A percentile compares a stretch with the other conserved stretches of the same genome.
Conservation (phyloP, 2,113 vertebrate genomes). For the Oxyruncus cristatus region DNA sequence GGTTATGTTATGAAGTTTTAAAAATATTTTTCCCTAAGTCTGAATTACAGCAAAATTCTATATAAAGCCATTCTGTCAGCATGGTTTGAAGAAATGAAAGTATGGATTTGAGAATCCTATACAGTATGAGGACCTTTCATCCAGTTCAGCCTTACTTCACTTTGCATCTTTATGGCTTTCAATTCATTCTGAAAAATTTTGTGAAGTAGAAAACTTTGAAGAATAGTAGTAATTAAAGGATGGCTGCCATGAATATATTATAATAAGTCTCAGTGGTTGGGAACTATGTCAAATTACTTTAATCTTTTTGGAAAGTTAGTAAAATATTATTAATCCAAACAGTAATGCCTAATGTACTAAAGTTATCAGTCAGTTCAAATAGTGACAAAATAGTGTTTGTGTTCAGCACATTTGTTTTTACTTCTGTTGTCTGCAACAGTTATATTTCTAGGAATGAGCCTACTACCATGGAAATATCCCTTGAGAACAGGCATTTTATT, state of each 20-base stretch:
- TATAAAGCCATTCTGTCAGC: not conserved
- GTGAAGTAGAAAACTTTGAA: not conserved
- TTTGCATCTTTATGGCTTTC: not conserved
- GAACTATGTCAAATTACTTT: not conserved
- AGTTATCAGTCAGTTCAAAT: not conserved
- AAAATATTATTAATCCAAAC: not conserved
- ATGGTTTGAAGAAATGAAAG: not conserved
- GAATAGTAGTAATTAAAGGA: not conserved
- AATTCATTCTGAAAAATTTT: not conserved
- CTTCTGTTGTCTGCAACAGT: not conserved
- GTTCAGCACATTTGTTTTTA: not conserved
- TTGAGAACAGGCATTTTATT: not conserved
- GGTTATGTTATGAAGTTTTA: not conserved
- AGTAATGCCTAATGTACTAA: not conserved
- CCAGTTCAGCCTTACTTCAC: not conserved
- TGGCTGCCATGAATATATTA: not conserved
- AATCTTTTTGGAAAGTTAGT: not conserved
- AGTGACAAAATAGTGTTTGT: not conserved
- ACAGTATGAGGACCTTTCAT: not conserved
- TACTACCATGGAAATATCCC: not conserved
- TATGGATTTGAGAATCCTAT: not conserved
- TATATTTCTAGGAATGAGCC: not conserved
- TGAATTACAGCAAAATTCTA: not conserved
- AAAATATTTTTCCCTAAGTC: not conserved
- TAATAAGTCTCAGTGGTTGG: not conserved